These are phyloP conservation scores for Gnatocerus cornutus DNA, from an alignment of 2,888 invertebrate genomes.

Conservation along the genomic window DNA sequence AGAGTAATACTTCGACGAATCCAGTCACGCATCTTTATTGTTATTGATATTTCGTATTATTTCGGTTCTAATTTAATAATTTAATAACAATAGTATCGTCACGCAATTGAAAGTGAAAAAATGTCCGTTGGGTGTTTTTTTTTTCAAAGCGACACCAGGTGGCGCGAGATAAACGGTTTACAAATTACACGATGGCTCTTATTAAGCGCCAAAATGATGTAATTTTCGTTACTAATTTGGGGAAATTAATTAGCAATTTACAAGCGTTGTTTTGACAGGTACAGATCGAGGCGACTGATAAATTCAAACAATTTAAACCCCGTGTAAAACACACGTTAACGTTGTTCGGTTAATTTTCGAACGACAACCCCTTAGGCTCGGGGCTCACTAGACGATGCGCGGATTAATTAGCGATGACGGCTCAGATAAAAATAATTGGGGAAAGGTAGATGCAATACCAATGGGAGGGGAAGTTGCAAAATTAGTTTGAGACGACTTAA, in stretches of 20 bases:
- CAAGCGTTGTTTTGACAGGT: conserved; percentile 19
- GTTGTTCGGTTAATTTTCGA: conserved; percentile 34
- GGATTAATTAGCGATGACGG: conserved; percentile 22
- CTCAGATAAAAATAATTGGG: conserved; percentile 12
- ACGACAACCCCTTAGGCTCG: conserved; percentile 7
- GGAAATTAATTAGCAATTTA: conserved; percentile 44
- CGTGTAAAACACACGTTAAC: conserved; percentile 37
- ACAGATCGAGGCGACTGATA: conserved; percentile 27
- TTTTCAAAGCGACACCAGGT: conserved; percentile 19
- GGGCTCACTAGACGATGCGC: not conserved
- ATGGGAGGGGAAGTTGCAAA: not conserved
- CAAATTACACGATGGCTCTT: conserved; percentile 40
- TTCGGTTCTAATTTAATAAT: conserved; percentile 48
- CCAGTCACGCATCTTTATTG: conserved; percentile 46
- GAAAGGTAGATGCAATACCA: not conserved
- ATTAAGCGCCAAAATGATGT: conserved; percentile 40
- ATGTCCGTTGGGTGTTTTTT: conserved; percentile 2
- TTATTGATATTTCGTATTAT: conserved; percentile 48
- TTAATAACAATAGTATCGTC: conserved; percentile 47
- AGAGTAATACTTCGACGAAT: conserved; percentile 49
- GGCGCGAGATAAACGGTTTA: conserved; percentile 40
- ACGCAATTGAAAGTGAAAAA: conserved; percentile 41
- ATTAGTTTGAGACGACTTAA: not conserved
- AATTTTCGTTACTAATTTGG: conserved; percentile 34
- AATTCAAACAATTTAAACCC: conserved; percentile 28